Evolutionary conservation across 2,888 invertebrate species (phyloP).

Genomic region (Sycophila texana): DNA sequence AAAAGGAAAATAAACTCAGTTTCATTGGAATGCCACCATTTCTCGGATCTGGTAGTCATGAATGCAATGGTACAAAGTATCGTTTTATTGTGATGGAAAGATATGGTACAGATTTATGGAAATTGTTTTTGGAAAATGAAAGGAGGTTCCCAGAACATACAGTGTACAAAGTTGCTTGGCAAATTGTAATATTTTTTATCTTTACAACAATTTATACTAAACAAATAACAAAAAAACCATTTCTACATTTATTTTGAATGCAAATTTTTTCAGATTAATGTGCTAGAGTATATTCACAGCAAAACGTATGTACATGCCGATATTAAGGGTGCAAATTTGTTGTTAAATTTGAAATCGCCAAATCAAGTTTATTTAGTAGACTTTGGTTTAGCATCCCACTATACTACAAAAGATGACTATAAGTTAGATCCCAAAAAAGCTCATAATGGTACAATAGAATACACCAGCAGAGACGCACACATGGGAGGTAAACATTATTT

Average conservation of each 20-base stretch:
- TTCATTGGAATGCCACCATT: conserved; percentile 90
- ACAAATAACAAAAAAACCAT: conserved; percentile 23
- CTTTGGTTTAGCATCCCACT: conserved; percentile 91
- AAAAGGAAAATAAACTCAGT: conserved; percentile 81
- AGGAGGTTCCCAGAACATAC: conserved; percentile 83
- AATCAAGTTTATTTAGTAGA: conserved; percentile 92
- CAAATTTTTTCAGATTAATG: conserved; percentile 82
- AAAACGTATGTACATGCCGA: conserved; percentile 96
- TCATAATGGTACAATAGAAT: conserved; percentile 98
- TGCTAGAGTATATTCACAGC: conserved; percentile 93
- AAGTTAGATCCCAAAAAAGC: conserved; percentile 93
- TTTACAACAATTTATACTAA: conserved; percentile 5
- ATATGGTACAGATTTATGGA: conserved; percentile 91
- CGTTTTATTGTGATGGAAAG: conserved; percentile 93
- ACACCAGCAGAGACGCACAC: conserved; percentile 97
- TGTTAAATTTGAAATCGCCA: conserved; percentile 83
- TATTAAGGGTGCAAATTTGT: conserved; percentile 95
- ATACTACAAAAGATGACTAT: conserved; percentile 84
- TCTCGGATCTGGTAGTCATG: conserved; percentile 90
- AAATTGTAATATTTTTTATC: conserved; percentile 82
- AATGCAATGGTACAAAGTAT: conserved; percentile 85
- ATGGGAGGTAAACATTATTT: conserved; percentile 79
- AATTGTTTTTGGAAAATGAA: conserved; percentile 82
- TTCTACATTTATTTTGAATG: conserved; percentile 2
- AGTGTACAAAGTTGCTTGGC: conserved; percentile 87